Conservation (phyloP, 2,797 vertebrate species). For the Hybognathus amarus region DNA sequence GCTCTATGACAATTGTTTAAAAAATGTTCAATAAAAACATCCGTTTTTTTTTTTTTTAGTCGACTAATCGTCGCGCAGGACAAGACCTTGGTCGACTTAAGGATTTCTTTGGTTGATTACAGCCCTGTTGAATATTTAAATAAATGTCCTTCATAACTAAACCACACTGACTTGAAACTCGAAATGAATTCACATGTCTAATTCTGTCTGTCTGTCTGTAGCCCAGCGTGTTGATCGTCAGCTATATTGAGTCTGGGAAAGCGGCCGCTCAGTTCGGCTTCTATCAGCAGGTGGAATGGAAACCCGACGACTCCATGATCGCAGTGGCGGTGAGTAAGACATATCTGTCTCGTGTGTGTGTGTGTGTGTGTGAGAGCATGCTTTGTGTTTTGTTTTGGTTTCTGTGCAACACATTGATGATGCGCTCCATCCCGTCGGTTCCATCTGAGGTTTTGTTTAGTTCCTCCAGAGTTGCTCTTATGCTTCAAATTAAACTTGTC, state of each 20-base stretch:
- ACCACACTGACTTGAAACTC: background rate
- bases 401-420: background rate
- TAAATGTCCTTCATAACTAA: no score
- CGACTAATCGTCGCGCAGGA: no score
- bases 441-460: background rate
- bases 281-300: constrained; percentile 93
- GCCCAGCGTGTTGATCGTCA: constrained; percentile 96
- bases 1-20: no score
- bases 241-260: constrained; percentile 92
- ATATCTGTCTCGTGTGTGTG: background rate
- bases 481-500: background rate
- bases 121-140: no score
- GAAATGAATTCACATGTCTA: background rate
- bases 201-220: constrained; percentile 62
- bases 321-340: constrained; percentile 90
- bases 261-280: constrained; percentile 90
- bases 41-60: no score
- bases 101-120: no score
- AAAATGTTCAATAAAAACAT: no score
- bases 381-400: background rate
- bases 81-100: no score
- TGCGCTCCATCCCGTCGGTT: background rate
- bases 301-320: constrained; percentile 93
- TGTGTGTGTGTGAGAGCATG: no score
- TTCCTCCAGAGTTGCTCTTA: background rate